Evolutionary conservation across 1,140 invertebrate genomes (phyloP), one percentile per base, ranked within the genome.

Genomic region (Drosophila rhopaloa): DNA sequence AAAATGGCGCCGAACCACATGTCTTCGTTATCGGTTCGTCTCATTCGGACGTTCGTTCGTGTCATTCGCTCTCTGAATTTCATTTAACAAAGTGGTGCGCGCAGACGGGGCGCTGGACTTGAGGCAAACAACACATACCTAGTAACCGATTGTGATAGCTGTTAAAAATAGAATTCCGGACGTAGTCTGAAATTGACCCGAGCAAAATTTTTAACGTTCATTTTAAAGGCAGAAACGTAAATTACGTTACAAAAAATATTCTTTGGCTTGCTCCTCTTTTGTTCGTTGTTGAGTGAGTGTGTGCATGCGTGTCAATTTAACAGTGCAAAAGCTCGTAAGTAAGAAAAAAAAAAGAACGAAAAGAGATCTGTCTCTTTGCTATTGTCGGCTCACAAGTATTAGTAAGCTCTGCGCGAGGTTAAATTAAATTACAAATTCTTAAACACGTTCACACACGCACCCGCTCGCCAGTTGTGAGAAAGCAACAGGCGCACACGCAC

Each of bases 1-100:
- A 88, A 88, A 88, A 88, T 89, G 83, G 83, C 83, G 83, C 77
- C 77, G 81, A 84, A 59, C 84, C 84, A 89, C 84, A 88, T 88
- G 84, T 88, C 73, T 76, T 81, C 63, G 78, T 76, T 76, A 65
- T 86, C 81, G 83, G 67, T 75, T 85, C 70, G 76, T 66, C 47
- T 60, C 41, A 50, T 54, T 80, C 84, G 79, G 62, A 44, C 72
- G 57, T 67, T 73, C 78, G 76, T 62, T 41, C 50, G 50, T 53
- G 85, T 88, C 84, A 89, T 84, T 88, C 76, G 63, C 61, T 83
- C 83, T 79, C 65, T 68, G 81, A 88, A 84, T 89, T 88, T 88
- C 84, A 59, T 78, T 84, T 75, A 81, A 90, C 68, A 88, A 88
- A 88, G 84, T 89, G 80, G 76, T 88, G 84, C 67, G 84, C 84